Percentiles rank a stretch among this genome's conserved stretches.
Evolutionary conservation across 2,888 invertebrate species (phyloP).

Genomic region (Cosmopolites sordidus): DNA sequence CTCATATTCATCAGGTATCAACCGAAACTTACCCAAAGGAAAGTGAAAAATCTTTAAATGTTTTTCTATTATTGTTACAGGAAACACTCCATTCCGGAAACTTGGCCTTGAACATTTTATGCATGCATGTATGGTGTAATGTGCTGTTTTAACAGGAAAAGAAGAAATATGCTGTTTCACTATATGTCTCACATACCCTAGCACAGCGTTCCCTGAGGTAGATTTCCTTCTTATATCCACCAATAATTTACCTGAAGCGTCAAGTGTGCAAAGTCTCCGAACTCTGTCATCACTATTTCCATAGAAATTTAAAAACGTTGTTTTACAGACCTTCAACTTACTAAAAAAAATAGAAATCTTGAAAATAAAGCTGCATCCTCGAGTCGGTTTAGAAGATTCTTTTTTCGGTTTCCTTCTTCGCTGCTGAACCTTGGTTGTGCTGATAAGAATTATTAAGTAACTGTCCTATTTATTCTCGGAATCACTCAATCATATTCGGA

Average conservation of each 20-base stretch:
- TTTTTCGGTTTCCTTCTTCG: too few relatives aligned
- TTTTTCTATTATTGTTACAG: too few relatives aligned
- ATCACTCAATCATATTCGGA: too few relatives aligned
- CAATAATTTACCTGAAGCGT: neutral
- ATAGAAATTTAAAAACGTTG: neutral
- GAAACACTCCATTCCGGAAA: too few relatives aligned
- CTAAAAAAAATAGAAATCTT: too few relatives aligned
- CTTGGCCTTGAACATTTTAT: neutral
- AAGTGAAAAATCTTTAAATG: neutral
- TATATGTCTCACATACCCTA: neutral
- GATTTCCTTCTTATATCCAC: neutral
- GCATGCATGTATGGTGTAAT: neutral
- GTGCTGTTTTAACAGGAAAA: neutral
- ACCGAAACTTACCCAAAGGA: neutral
- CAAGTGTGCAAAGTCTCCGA: neutral
- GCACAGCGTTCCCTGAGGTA: neutral
- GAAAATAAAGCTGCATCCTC: too few relatives aligned
- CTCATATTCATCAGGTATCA: neutral
- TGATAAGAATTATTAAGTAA: too few relatives aligned
- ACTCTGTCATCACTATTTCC: neutral
- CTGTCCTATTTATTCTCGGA: too few relatives aligned
- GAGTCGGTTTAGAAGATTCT: too few relatives aligned
- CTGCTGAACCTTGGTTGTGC: too few relatives aligned
- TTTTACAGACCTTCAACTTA: too few relatives aligned
- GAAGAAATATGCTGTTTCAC: neutral